Conservation (phyloP, 2,888 invertebrate species). For the Drosophila stalkeri region DNA sequence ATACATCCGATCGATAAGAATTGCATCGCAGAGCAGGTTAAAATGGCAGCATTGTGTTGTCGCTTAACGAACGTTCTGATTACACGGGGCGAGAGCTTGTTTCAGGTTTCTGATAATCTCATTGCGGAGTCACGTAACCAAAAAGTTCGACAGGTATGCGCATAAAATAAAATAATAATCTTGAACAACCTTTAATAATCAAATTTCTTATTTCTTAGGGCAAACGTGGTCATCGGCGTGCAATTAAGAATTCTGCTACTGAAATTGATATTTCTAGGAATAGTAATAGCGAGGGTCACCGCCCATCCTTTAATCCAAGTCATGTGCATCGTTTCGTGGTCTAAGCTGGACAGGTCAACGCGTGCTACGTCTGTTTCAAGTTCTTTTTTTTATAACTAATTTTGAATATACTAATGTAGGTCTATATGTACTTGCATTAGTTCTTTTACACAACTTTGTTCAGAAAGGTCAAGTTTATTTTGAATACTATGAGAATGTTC, state of each 20-base stretch:
- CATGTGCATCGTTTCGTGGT: constrained; percentile 84
- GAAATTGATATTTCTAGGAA: constrained; percentile 41
- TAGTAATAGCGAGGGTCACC: constrained; percentile 47
- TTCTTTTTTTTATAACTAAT: constrained; percentile 28
- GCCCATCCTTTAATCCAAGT: constrained; percentile 82
- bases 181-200: background rate
- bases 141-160: constrained; percentile 80
- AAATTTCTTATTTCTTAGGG: constrained; percentile 57
- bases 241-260: constrained; percentile 6
- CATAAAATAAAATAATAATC: background rate
- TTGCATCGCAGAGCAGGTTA: constrained; percentile 90
- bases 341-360: constrained; percentile 50
- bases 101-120: constrained; percentile 91
- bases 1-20: constrained; percentile 88
- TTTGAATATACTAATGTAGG: constrained; percentile 40
- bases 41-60: constrained; percentile 95
- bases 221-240: constrained; percentile 82
- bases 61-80: constrained; percentile 94
- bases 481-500: constrained; percentile 26
- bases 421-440: constrained; percentile 20
- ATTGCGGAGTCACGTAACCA: constrained; percentile 87
- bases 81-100: constrained; percentile 91
- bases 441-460: constrained; percentile 27
- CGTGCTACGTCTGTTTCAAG: constrained; percentile 17
- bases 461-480: constrained; percentile 52